A percentile compares a stretch with the other conserved stretches of the same genome.
Conservation (phyloP, 2,888 invertebrate genomes). For the Tenthredo scrophulariae region DNA sequence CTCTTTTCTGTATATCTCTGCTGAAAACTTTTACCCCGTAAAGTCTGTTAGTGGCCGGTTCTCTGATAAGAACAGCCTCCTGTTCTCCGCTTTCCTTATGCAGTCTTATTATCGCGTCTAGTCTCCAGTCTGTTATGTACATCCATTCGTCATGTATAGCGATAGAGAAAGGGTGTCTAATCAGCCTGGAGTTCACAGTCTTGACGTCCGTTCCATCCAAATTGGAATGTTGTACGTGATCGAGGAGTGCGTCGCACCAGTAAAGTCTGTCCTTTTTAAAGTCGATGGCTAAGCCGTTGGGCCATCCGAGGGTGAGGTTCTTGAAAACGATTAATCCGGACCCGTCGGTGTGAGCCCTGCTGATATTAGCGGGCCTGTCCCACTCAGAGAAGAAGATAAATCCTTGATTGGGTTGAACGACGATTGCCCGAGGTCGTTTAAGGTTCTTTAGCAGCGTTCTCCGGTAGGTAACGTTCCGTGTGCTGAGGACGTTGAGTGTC, state of each 20-base stretch:
- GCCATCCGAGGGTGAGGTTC: slow-evolving; percentile 97
- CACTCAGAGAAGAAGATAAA: slow-evolving; percentile 97
- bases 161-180: slow-evolving; percentile 94
- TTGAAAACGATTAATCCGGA: slow-evolving; percentile 92
- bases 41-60: slow-evolving; percentile 93
- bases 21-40: slow-evolving; percentile 96
- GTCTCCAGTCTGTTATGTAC: slow-evolving; percentile 98
- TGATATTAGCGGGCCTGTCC: slow-evolving; percentile 98
- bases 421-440: slow-evolving; percentile 96
- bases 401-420: slow-evolving; percentile 97
- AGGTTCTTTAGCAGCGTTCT: slow-evolving; percentile 92
- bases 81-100: slow-evolving; percentile 94
- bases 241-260: slow-evolving; percentile 98
- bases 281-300: slow-evolving; percentile 97
- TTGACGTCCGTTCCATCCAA: slow-evolving; percentile 94
- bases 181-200: slow-evolving; percentile 92
- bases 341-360: slow-evolving; percentile 94
- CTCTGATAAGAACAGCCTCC: slow-evolving; percentile 91
- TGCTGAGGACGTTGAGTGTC: slow-evolving; percentile 94
- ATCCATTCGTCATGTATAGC: slow-evolving; percentile 94
- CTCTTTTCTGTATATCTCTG: slow-evolving; percentile 86
- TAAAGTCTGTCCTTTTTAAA: slow-evolving; percentile 92
- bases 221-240: slow-evolving; percentile 96
- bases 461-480: slow-evolving; percentile 90
- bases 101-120: slow-evolving; percentile 95